Evolutionary conservation across 2,797 vertebrate genomes (phyloP), one percentile per base, ranked within the genome.

Genomic region (Pipistrellus pygmaeus): DNA sequence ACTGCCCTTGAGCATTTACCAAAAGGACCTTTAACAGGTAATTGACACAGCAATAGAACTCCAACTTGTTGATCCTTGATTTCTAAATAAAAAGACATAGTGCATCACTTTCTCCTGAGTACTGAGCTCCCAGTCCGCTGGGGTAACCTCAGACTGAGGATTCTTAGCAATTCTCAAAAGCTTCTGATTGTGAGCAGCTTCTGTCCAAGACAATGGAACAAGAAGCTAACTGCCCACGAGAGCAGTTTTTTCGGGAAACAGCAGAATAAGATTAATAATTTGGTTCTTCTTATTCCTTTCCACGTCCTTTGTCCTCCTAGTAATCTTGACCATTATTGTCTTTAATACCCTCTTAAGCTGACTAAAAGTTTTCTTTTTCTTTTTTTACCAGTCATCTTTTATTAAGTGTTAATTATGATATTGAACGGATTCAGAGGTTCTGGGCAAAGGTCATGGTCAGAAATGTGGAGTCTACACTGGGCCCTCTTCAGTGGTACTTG

Each of bases 291-390:
- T 48, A 62, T 17, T n/a, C 12, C 71, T 90, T 77, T 13, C 21
- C 23, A 38, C 48, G 35, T 2, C 9, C 30, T 88, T 88, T 69
- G 77, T 94, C 76, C 75, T 85, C 14, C 64, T 75, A 62, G 17
- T 80, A 73, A 83, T 60, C 27, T 60, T 73, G 32, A 32, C 41
- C 71, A 35, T 55, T 89, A 44, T 20, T 93, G 5, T 71, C 81
- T 94, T 81, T 80, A 85, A 57, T 32, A 68, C n/a, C 27, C 7
- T 87, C 84, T 91, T 78, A 64, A 84, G 57, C n/a, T 55, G 32
- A 71, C 5, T 46, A 30, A 73, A 73, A 46, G 25, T 73, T 46
- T 73, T 73, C 17, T 46, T 46, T 64, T 25, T 60, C 23, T 44
- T 44, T 73, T n/a, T 69, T 38, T 17, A 46, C 41, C 71, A 46